These are phyloP conservation scores for Gadopsis bispinosus DNA, from an alignment of 2,797 vertebrate species.

Conservation along the genomic window DNA sequence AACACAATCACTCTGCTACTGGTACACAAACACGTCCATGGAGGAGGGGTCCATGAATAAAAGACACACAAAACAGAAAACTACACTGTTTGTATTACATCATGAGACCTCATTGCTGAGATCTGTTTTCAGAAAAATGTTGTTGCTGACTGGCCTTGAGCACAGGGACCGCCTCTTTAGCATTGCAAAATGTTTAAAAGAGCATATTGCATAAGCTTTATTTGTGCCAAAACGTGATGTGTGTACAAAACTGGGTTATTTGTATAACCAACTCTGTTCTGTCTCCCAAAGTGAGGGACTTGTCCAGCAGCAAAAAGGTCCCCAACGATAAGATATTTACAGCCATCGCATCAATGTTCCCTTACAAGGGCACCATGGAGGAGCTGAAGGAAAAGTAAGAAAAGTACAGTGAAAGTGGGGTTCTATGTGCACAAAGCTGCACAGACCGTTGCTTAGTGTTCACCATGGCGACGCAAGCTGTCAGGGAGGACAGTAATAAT, in stretches of 20 bases:
- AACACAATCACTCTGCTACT: neutral
- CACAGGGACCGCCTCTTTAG: neutral
- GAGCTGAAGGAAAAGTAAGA: constrained; percentile 98
- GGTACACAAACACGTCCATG: constrained; percentile 1
- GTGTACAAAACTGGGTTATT: constrained; percentile 15
- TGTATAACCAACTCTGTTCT: constrained; percentile 36
- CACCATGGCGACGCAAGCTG: constrained; percentile 76
- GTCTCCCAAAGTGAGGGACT: constrained; percentile 86
- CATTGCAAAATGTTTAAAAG: constrained; percentile 43
- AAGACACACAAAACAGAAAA: neutral
- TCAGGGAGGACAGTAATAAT: constrained; percentile 71
- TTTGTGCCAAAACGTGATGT: constrained; percentile 52
- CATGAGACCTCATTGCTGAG: neutral
- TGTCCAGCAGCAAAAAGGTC: constrained; percentile 88
- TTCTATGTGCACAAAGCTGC: constrained; percentile 52
- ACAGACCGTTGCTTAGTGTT: constrained; percentile 76
- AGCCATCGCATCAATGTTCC: constrained; percentile 97
- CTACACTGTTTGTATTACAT: constrained; percentile 2
- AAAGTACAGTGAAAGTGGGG: constrained; percentile 47
- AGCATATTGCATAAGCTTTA: constrained; percentile 53
- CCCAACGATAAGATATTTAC: constrained; percentile 97
- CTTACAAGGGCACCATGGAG: constrained; percentile 94
- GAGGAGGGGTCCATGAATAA: neutral
- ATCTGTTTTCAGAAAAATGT: constrained; percentile 18
- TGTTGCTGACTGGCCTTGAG: constrained; percentile 32